Evolutionary conservation across 2,113 vertebrate genomes (phyloP).

Genomic region (Benthochromis sp.): DNA sequence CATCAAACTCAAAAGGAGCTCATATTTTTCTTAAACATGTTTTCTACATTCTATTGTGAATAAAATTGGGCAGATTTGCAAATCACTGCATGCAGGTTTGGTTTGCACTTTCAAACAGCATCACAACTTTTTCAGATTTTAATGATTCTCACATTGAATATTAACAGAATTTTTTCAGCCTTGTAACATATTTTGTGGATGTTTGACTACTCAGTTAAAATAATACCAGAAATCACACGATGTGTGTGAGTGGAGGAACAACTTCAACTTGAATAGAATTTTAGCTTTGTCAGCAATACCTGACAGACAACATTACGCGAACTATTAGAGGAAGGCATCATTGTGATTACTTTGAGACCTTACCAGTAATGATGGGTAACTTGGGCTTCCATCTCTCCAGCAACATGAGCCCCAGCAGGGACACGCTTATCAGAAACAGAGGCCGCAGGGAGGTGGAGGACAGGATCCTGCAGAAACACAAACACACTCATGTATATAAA

Average conservation of each 20-base stretch:
- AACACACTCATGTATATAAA: not conserved
- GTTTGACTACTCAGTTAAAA: not conserved
- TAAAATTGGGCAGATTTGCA: not conserved
- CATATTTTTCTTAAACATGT: not conserved
- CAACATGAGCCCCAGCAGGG: conserved; percentile 81
- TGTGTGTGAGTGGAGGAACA: not conserved
- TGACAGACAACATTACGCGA: fast-evolving
- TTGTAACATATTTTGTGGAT: not conserved
- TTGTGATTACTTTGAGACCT: not conserved
- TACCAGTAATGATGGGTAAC: conserved; percentile 77
- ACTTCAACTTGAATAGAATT: not conserved
- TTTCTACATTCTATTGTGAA: not conserved
- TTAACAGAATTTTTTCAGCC: not conserved
- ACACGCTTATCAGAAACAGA: conserved; percentile 83
- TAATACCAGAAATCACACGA: fast-evolving
- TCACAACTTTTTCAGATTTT: not conserved
- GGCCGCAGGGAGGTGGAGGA: conserved; percentile 88
- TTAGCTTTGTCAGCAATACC: not conserved
- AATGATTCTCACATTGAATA: not conserved
- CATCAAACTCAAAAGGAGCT: not conserved
- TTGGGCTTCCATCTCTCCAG: conserved; percentile 91
- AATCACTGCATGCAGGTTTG: not conserved
- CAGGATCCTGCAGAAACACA: conserved; percentile 77
- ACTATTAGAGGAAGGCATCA: not conserved
- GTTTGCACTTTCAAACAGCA: not conserved